A percentile compares a stretch with the other conserved stretches of the same genome.
phyloP scores from a whole-genome alignment of 2,113 vertebrate genomes.

The Chaetops frenatus region DNA sequence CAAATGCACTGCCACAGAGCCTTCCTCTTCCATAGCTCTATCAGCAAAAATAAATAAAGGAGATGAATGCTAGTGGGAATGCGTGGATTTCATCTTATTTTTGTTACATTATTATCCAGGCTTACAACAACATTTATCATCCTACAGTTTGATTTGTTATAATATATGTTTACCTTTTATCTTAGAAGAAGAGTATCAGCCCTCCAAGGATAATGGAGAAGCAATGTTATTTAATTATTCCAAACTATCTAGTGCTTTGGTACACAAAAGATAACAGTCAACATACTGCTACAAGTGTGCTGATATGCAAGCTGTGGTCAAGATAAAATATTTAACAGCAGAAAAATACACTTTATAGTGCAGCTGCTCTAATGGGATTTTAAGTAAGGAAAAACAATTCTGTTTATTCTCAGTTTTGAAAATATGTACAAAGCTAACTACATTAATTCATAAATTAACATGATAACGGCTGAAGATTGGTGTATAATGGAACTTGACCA shows the following conservation, averaged over 20 bases:
- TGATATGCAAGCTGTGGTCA: conserved; percentile 57
- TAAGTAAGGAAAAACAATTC: conserved; percentile 30
- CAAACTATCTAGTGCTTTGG: conserved; percentile 40
- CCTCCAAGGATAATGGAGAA: conserved; percentile 25
- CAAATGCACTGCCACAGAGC: not conserved
- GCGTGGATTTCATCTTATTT: conserved; percentile 39
- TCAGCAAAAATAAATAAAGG: conserved; percentile 36
- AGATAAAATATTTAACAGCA: conserved; percentile 64
- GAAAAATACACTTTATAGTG: conserved; percentile 33
- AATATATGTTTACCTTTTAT: conserved; percentile 69
- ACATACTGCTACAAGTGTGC: conserved; percentile 56
- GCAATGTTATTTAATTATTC: conserved; percentile 65
- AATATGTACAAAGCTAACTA: not conserved
- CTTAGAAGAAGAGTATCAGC: conserved; percentile 48
- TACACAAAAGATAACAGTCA: conserved; percentile 68
- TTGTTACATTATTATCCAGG: conserved; percentile 45
- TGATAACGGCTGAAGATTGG: not conserved
- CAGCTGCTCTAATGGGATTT: conserved; percentile 32
- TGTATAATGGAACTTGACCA: not conserved
- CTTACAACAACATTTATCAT: conserved; percentile 61
- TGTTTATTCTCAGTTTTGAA: not conserved
- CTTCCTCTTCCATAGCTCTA: not conserved
- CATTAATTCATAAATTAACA: not conserved
- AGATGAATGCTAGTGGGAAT: not conserved
- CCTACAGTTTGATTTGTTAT: conserved; percentile 48